Conservation (phyloP, 1,140 invertebrate species). For the Cydia pomonella region DNA sequence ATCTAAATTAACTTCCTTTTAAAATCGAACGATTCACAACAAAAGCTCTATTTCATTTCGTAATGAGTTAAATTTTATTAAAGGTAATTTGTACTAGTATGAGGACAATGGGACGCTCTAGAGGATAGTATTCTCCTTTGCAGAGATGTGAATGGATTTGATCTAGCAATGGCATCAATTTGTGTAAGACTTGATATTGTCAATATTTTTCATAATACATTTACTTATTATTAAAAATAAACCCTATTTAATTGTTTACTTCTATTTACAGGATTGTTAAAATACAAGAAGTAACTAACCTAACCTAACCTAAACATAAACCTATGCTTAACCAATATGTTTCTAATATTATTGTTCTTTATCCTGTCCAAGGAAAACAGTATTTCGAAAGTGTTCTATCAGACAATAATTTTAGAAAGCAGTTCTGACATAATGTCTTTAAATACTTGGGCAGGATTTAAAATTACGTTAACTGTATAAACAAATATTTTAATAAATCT, state of each 20-base stretch:
- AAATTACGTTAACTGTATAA: neutral
- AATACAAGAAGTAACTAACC: neutral
- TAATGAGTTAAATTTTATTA: too few relatives aligned
- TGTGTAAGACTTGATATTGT: neutral
- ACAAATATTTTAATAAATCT: conserved; percentile 10
- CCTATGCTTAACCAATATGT: neutral
- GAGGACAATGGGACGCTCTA: too few relatives aligned
- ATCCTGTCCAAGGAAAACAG: neutral
- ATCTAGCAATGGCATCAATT: neutral
- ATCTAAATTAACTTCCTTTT: too few relatives aligned
- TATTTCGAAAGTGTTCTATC: neutral
- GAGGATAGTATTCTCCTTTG: too few relatives aligned
- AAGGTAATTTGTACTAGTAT: too few relatives aligned
- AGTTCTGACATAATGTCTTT: neutral
- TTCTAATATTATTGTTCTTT: neutral
- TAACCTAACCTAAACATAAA: neutral
- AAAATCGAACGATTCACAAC: too few relatives aligned
- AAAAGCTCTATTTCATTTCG: too few relatives aligned
- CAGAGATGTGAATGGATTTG: neutral
- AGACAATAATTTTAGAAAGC: neutral
- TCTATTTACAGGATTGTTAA: conserved; percentile 1
- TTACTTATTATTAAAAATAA: neutral
- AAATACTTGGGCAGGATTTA: neutral
- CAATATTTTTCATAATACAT: conserved; percentile 7
- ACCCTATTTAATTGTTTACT: neutral